Base-by-base conservation (phyloP, 2,888 invertebrate genomes). In the Xanthorhoe designata region DNA sequence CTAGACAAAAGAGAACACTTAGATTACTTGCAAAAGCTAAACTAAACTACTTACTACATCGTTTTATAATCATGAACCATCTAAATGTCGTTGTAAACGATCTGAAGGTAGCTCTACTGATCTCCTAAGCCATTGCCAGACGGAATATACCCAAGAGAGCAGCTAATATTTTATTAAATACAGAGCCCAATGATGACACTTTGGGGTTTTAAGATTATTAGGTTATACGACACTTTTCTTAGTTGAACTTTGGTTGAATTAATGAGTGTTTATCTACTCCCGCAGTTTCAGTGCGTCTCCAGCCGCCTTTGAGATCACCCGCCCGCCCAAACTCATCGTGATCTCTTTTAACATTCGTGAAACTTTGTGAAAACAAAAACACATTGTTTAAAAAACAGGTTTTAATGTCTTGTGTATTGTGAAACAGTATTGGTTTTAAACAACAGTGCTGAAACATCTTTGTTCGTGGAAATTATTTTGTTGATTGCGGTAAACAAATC, bases 271-370 rank as follows among this genome's bases (percentile, higher is more conserved):
- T 42, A 13, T 45, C 5, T 45, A 45, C 7, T 24, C 5, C 42
- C 15, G 15, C 9, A 45, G 19, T 24, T 38, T 62, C 82, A 83
- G 83, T 83, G 32, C 52, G 73, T 68, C 64, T 58, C 61, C 54
- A 71, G 71, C 78, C 80, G 82, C 79, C 78, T 72, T 62, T 64
- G 73, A 65, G 80, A 68, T 66, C 71, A 77, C 75, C 60, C 73
- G 75, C 70, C 75, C 78, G 75, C 74, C 70, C 64, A n/a, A 38
- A 2, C 9, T n/a, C 6, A 18, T 17, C 47, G 19, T 13, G 45
- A 47, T 13, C 32, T 13, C 10, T 15, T 8, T 6, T 45, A 29
- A 65, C 29, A 8, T 45, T 18, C 54, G 64, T 55, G 29, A 54
- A 69, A 42, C 18, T 45, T 66, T 51, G 19, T 51, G 38, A 19